These are phyloP conservation scores for Capreolus pygargus DNA, from an alignment of 2,113 vertebrate genomes.

Conservation along the genomic window DNA sequence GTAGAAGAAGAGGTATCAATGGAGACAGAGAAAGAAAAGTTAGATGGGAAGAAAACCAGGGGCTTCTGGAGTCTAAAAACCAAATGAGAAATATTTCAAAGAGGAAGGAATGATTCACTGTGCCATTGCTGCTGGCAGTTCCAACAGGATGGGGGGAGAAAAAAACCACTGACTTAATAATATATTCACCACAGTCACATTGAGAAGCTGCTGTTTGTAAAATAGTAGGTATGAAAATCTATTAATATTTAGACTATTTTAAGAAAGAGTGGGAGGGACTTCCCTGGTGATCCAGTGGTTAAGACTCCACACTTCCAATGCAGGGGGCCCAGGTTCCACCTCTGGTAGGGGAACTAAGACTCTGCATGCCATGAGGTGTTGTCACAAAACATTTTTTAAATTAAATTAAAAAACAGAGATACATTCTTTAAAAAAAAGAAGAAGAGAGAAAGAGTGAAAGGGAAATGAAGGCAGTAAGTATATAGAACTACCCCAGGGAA, in stretches of 20 bases:
- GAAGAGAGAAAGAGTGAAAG: background rate
- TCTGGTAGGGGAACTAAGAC: background rate
- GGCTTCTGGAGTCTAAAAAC: background rate
- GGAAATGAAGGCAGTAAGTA: background rate
- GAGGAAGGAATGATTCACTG: background rate
- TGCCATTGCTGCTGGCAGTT: too few relatives aligned
- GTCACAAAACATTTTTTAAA: background rate
- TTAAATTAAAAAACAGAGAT: background rate
- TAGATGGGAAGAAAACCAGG: background rate
- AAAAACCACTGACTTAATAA: background rate
- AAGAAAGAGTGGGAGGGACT: background rate
- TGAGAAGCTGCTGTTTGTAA: background rate
- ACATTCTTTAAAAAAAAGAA: background rate
- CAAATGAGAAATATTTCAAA: background rate
- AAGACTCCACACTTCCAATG: background rate
- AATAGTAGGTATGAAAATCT: background rate
- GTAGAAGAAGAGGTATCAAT: background rate
- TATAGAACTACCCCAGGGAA: background rate
- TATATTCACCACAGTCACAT: rapidly evolving
- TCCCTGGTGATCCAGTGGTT: background rate
- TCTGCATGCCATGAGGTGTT: background rate
- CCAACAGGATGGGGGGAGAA: background rate
- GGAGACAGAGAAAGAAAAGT: background rate
- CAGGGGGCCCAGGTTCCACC: background rate
- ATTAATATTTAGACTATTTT: background rate